Evolutionary conservation across 2,888 invertebrate species (phyloP).

Genomic region (Cephus pygmeus): DNA sequence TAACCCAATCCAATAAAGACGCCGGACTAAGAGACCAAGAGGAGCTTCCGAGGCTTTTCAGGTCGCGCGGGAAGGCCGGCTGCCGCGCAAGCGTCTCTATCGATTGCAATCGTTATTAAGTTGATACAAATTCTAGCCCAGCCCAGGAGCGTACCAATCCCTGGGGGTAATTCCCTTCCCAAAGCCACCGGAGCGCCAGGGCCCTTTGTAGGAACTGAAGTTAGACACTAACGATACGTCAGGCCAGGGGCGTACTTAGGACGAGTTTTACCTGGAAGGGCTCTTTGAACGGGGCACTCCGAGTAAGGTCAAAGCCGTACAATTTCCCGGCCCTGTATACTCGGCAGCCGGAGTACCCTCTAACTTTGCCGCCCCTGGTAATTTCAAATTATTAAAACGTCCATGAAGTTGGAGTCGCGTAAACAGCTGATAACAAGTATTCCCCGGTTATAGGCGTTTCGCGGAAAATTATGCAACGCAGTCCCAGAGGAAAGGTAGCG

Average conservation of each 20-base stretch:
- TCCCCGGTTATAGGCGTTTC: background rate
- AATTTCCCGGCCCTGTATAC: background rate
- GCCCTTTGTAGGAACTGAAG: background rate
- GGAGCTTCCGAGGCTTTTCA: background rate
- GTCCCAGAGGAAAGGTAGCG: background rate
- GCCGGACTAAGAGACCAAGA: background rate
- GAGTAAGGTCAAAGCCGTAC: background rate
- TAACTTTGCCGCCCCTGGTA: background rate
- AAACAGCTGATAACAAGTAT: background rate
- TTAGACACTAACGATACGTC: background rate
- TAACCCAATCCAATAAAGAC: background rate
- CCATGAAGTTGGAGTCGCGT: background rate
- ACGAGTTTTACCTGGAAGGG: background rate
- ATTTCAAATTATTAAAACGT: background rate
- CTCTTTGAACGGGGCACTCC: background rate
- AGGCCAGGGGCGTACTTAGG: background rate
- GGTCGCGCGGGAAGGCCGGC: background rate
- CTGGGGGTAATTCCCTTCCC: background rate
- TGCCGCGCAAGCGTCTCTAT: constrained; percentile 1
- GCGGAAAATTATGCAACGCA: background rate
- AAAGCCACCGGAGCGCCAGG: background rate
- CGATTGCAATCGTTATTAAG: constrained; percentile 9
- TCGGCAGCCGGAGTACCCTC: background rate
- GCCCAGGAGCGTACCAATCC: background rate
- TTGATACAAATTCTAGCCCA: background rate